Base-by-base conservation (phyloP, 2,888 invertebrate genomes). In the Chrysolina haemoptera region DNA sequence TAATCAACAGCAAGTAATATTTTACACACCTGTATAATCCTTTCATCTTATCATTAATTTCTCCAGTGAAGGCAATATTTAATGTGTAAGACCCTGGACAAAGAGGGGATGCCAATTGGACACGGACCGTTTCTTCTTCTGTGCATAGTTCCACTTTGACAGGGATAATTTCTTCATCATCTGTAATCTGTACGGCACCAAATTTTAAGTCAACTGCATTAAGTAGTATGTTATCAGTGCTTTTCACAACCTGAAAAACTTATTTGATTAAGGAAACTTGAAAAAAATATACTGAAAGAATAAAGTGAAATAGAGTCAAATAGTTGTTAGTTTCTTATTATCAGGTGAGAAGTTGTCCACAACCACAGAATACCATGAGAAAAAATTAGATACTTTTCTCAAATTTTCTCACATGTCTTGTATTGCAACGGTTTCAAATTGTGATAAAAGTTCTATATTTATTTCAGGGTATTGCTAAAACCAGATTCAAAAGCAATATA, bases 11-110 rank as follows among this genome's bases (percentile, higher is more conserved):
- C 35, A 63, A 16, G 48, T 69, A 69, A 40, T 27, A 3, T 62
- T 48, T 12, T n/a, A 53, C 63, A 40, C 68, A 79, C 68, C 97
- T 92, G 88, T 98, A 98, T 79, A 98, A 93, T n/a, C 98, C 98
- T 87, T 95, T 96, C 95, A 98, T 95, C 88, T 96, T 96, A 85
- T 97, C 96, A 86, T 96, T 96, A 69, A 98, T 91, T 85, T 93
- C 93, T 10, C 97, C 97, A 72, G 91, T 92, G 86, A 96, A 98
- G 75, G 91, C 90, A 82, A 97, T 90, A 73, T 88, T 88, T 69
- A 98, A 88, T 46, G 88, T 90, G 70, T 90, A 90, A 0, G 90
- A 89, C 35, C 93, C 92, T 16, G 88, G 85, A 0, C 90, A 87
- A 48, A 96, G 86, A 16, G 89, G 85, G 70, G 92, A 88, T 9